phyloP scores from a whole-genome alignment of 2,113 vertebrate species.

The Chlorodrepanis virens region DNA sequence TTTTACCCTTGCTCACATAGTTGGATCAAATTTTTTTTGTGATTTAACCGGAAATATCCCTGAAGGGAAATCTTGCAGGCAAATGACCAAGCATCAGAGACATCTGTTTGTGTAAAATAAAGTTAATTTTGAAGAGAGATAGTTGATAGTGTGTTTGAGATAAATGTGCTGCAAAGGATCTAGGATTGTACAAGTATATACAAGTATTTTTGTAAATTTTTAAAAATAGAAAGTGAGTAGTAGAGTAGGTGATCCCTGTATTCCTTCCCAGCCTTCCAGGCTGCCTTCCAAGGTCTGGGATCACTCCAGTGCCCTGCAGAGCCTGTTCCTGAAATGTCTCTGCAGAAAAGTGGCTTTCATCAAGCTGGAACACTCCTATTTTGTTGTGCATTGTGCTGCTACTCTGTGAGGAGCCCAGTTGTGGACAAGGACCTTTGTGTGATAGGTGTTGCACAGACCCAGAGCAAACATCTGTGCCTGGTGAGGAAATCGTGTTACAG shows the following conservation, averaged over 20 bases:
- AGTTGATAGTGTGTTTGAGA: background rate
- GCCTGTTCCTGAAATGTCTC: background rate
- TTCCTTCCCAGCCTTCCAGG: background rate
- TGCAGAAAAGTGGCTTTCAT: background rate
- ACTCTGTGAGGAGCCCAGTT: background rate
- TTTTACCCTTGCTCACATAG: background rate
- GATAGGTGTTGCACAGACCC: slow-evolving; percentile 7
- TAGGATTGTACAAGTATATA: background rate
- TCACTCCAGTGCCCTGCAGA: background rate
- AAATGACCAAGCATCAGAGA: background rate
- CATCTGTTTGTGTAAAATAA: background rate
- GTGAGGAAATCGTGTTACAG: background rate
- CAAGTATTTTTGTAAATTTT: background rate
- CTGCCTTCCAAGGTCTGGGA: background rate
- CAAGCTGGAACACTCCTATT: background rate
- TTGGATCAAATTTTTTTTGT: background rate
- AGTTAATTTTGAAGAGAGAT: background rate
- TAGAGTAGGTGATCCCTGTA: background rate
- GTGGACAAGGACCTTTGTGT: background rate
- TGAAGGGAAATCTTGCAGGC: background rate
- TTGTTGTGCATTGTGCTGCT: background rate
- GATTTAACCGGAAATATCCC: background rate
- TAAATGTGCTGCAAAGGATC: background rate
- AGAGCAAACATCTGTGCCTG: background rate
- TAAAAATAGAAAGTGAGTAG: background rate